Base-by-base conservation (phyloP, 2,113 vertebrate genomes). In the Microcebus jonahi region DNA sequence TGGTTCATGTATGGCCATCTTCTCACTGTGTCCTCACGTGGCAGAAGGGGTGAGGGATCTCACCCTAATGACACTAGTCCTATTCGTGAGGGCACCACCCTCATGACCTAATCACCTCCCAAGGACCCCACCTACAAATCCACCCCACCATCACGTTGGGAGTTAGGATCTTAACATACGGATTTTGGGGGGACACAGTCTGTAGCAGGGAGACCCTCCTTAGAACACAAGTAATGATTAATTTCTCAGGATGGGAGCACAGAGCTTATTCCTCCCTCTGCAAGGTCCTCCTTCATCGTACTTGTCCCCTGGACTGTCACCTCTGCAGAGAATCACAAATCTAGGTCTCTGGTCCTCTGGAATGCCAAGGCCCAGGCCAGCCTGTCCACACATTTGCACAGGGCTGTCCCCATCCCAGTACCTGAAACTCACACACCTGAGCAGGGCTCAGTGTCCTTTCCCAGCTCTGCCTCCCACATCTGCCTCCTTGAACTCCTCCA, bases 351-450 rank as follows among this genome's bases (percentile, higher is more conserved):
- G 31, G 55, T 55, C 59, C 36, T 20, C 61, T 25, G 75, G 8
- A 10, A 11, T 4, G 23, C 25, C n/a, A 15, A 48, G 63, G n/a
- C 45, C 45, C 27, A 23, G 36, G 39, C 75, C 42, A n/a, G 82
- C 1, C 1, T 36, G n/a, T 14, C 21, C 31, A 25, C 0, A 12
- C 3, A 0, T 71, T 48, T 75, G 14, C 11, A 18, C 1, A 1
- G 36, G 81, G 21, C 61, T 59, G 50, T 50, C 18, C 15, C 23
- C 23, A 20, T 17, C 68, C 79, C 45, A 50, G 36, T 17, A 34
- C 15, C 34, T 79, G 48, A 31, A 5, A 45, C 14, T 13, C 31
- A 67, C 23, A 68, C 6, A 7, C 31, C 63, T 21, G 2, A 36
- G 21, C 73, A 68, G 68, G 34, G 36, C 11, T 45, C 42, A 3